phyloP scores from a whole-genome alignment of 2,888 invertebrate genomes.

The Cecidostiba fungosa region DNA sequence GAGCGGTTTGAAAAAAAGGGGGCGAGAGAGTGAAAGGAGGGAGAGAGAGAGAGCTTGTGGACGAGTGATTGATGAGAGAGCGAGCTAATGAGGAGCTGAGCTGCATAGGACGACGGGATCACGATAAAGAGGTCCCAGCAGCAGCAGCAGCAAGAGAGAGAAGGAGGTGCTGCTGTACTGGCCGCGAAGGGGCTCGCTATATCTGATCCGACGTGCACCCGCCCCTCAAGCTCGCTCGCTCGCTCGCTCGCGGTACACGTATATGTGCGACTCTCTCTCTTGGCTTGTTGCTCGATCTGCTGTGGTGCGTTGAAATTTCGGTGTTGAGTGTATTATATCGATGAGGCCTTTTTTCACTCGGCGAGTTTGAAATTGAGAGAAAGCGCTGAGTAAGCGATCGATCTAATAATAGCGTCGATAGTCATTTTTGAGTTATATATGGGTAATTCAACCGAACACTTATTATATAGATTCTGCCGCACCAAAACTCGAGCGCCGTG shows the following conservation, averaged over 20 bases:
- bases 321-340: not conserved
- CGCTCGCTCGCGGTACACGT: not conserved
- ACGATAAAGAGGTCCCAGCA: conserved; percentile 79
- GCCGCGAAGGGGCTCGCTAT: conserved; percentile 51
- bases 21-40: conserved; percentile 58
- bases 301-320: not conserved
- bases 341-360: too few species aligned
- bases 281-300: not conserved
- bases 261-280: not conserved
- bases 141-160: conserved; percentile 62
- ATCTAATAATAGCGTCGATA: too few species aligned
- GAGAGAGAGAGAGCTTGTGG: conserved; percentile 72
- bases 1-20: conserved; percentile 39
- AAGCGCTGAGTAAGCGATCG: too few species aligned
- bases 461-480: too few species aligned
- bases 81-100: conserved; percentile 80
- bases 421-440: too few species aligned
- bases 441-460: too few species aligned
- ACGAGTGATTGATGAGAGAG: conserved; percentile 80
- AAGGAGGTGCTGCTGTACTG: conserved; percentile 53
- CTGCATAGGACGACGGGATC: conserved; percentile 77
- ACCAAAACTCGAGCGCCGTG: too few species aligned
- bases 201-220: conserved; percentile 59
- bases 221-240: conserved; percentile 28
- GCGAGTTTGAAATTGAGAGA: too few species aligned